Percentiles rank a stretch among this genome's conserved stretches.
phyloP scores from a whole-genome alignment of 2,888 invertebrate genomes.

The Cartodere bifasciata region DNA sequence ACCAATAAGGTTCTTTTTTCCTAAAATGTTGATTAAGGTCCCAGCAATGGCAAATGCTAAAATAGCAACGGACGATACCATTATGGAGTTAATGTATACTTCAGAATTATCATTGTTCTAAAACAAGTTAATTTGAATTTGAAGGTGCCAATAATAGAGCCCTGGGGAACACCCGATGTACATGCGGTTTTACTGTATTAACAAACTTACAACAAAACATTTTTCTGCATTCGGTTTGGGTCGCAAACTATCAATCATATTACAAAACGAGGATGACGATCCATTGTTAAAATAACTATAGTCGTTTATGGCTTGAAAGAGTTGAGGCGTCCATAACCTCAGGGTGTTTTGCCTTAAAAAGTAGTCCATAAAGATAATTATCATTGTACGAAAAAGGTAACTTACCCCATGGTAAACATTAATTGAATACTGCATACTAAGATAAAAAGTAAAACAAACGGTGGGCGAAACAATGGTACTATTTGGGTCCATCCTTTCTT shows the following conservation, averaged over 20 bases:
- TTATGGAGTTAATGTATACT: constrained; percentile 57
- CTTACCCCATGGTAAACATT: constrained; percentile 50
- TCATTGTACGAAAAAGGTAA: too few species aligned
- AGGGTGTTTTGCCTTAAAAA: constrained; percentile 53
- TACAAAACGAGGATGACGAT: constrained; percentile 33
- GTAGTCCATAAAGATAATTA: too few species aligned
- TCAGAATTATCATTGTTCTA: constrained; percentile 24
- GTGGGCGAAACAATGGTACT: constrained; percentile 48
- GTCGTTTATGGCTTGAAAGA: constrained; percentile 57
- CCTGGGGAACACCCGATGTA: too few species aligned
- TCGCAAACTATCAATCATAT: constrained; percentile 38
- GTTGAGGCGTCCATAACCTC: constrained; percentile 75
- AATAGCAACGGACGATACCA: constrained; percentile 49
- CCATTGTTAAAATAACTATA: constrained; percentile 25
- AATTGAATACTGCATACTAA: constrained; percentile 51
- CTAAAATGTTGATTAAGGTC: constrained; percentile 38
- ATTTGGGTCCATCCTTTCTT: constrained; percentile 48
- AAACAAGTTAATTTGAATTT: constrained; percentile 10
- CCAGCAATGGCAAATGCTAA: constrained; percentile 50
- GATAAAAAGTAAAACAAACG: constrained; percentile 44
- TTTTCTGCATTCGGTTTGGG: constrained; percentile 14
- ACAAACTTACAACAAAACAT: constrained; percentile 20
- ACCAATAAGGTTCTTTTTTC: constrained; percentile 43
- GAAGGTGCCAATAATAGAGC: neutral
- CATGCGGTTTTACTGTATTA: too few species aligned